Conservation (phyloP, 2,113 vertebrate genomes). For the Natator depressus region DNA sequence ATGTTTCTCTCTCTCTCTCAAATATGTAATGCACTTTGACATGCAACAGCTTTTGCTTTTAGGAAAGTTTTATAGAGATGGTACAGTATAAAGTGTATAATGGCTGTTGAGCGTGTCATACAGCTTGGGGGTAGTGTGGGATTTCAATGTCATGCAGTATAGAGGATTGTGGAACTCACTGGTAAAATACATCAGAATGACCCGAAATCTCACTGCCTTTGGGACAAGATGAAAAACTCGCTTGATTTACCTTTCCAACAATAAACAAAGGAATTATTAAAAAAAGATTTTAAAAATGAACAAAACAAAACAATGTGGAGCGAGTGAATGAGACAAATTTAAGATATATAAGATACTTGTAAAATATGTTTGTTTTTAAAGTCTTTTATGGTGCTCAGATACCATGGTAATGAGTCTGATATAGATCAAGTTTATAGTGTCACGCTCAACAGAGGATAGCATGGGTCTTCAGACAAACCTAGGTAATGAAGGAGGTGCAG, state of each 20-base stretch:
- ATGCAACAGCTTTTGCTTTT: background rate
- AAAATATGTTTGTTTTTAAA: background rate
- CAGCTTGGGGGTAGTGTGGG: rapidly evolving
- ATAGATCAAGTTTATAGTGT: background rate
- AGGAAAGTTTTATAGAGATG: background rate
- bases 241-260: background rate
- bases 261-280: background rate
- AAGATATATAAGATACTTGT: background rate
- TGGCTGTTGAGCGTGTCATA: background rate
- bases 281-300: background rate
- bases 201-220: background rate
- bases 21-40: background rate
- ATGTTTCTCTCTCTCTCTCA: background rate
- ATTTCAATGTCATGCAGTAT: background rate
- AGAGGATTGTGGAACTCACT: background rate
- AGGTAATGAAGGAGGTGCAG: background rate
- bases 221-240: background rate
- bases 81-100: background rate
- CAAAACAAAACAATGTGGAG: background rate
- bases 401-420: background rate
- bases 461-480: background rate
- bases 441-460: background rate
- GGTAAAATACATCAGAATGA: background rate
- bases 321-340: background rate
- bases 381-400: background rate